A percentile compares a stretch with the other conserved stretches of the same genome.
Conservation (phyloP, 1,140 invertebrate genomes). For the Lanistes nyassanus region DNA sequence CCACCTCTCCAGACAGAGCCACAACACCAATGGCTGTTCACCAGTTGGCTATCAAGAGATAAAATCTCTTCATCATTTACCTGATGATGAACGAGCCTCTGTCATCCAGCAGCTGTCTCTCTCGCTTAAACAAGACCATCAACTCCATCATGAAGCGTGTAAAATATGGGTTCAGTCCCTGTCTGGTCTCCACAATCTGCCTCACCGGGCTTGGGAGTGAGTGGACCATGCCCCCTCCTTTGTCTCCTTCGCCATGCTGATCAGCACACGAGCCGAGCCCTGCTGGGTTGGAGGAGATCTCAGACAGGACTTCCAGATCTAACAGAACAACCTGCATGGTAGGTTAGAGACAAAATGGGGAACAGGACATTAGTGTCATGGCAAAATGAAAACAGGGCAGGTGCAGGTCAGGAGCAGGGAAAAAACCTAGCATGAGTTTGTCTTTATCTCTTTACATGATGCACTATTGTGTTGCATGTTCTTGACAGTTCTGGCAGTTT, state of each 20-base stretch:
- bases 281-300: constrained; percentile 76
- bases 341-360: not conserved
- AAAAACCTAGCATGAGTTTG: no score
- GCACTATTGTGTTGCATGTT: no score
- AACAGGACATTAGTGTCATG: not conserved
- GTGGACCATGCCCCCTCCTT: not conserved
- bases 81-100: constrained; percentile 95
- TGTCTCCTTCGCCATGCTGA: not conserved
- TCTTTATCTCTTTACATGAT: no score
- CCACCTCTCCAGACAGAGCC: no score
- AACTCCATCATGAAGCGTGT: constrained; percentile 88
- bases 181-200: constrained; percentile 31
- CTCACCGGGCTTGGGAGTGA: constrained; percentile 21
- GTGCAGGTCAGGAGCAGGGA: not conserved
- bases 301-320: constrained; percentile 88
- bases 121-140: constrained; percentile 84
- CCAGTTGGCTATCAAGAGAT: no score
- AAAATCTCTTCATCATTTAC: constrained; percentile 66
- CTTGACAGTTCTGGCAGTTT: no score
- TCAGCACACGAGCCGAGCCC: constrained; percentile 16
- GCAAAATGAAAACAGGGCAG: not conserved
- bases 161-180: constrained; percentile 75
- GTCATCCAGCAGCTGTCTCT: constrained; percentile 88
- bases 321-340: constrained; percentile 80
- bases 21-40: no score